Percentiles rank a stretch among this genome's conserved stretches.
Conservation (phyloP, 2,797 vertebrate species). For the Botia kubotai region DNA sequence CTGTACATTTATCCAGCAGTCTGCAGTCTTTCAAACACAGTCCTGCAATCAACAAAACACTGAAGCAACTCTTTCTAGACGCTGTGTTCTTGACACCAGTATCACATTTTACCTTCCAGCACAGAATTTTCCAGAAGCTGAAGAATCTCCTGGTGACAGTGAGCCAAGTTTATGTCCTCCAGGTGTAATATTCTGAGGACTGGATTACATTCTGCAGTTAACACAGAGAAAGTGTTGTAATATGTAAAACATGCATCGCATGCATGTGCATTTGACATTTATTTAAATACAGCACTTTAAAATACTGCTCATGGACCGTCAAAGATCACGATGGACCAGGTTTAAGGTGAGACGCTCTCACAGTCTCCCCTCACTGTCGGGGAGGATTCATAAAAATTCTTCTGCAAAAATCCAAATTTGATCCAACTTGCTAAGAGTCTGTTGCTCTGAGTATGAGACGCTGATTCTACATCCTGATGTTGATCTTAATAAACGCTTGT, state of each 20-base stretch:
- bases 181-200: constrained; percentile 81
- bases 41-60: constrained; percentile 72
- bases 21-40: constrained; percentile 88
- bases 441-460: no score
- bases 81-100: no score
- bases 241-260: not conserved
- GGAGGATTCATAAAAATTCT: no score
- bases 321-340: no score
- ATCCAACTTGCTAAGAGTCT: no score
- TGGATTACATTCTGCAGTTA: constrained; percentile 77
- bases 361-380: no score
- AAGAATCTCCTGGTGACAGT: constrained; percentile 85
- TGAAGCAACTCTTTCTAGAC: not conserved
- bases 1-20: constrained; percentile 84
- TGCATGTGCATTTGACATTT: no score
- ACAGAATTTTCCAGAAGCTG: constrained; percentile 79
- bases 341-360: no score
- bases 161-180: constrained; percentile 87
- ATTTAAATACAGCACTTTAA: no score
- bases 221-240: not conserved
- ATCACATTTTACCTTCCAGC: constrained; percentile 82
- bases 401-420: no score
- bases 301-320: no score
- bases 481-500: not conserved
- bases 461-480: no score